These are phyloP conservation scores for Melinopterus prodromus DNA, from an alignment of 2,888 invertebrate species.

Conservation along the genomic window DNA sequence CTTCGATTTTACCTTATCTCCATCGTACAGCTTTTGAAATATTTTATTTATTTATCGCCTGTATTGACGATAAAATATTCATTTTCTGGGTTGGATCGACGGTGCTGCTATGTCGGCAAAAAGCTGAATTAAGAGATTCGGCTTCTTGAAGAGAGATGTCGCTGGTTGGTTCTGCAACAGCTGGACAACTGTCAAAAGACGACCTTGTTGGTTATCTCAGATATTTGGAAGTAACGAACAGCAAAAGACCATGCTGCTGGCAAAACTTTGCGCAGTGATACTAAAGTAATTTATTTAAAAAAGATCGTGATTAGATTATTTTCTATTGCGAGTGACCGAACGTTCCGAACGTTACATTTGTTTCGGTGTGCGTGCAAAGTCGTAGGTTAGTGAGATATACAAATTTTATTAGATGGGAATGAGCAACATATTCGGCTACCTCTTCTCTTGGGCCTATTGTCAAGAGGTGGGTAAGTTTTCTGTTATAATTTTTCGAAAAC, in stretches of 20 bases:
- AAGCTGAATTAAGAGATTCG: background rate
- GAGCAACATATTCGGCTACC: constrained; percentile 67
- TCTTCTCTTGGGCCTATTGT: constrained; percentile 73
- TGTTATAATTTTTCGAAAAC: constrained; percentile 29
- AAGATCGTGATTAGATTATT: constrained; percentile 15
- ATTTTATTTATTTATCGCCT: background rate
- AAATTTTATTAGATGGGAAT: constrained; percentile 61
- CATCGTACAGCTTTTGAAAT: background rate
- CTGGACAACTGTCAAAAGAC: constrained; percentile 8
- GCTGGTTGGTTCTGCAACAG: background rate
- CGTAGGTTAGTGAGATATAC: constrained; percentile 29
- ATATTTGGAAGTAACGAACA: background rate
- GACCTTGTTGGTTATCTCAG: constrained; percentile 18
- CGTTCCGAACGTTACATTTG: constrained; percentile 8
- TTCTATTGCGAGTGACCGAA: background rate
- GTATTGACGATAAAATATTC: background rate
- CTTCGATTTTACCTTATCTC: background rate
- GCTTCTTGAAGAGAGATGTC: background rate
- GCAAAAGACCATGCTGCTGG: constrained; percentile 9
- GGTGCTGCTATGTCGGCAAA: background rate
- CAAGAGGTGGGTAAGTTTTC: constrained; percentile 80
- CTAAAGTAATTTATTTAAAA: background rate
- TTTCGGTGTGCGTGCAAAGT: constrained; percentile 5
- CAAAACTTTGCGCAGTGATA: constrained; percentile 21
- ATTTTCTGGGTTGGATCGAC: background rate